A percentile compares a stretch with the other conserved stretches of the same genome.
These are phyloP conservation scores for Thera britannica DNA, from an alignment of 2,888 invertebrate genomes.

Conservation along the genomic window DNA sequence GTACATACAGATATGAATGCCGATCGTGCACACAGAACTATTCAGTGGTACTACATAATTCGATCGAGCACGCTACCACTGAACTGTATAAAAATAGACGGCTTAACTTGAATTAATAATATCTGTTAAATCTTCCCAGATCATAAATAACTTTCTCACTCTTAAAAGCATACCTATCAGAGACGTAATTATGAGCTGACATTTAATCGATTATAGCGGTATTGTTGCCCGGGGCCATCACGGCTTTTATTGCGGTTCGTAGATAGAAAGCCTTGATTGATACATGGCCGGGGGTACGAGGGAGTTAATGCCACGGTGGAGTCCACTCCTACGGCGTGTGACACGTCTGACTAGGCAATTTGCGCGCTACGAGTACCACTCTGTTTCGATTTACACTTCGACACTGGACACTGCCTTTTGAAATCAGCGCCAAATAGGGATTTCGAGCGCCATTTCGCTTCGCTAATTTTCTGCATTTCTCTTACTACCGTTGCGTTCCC, in stretches of 20 bases:
- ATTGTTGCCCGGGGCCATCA: constrained; percentile 30
- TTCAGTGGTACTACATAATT: constrained; percentile 31
- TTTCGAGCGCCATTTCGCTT: constrained; percentile 16
- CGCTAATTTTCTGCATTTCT: constrained; percentile 6
- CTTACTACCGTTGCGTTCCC: not conserved
- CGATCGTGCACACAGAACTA: constrained; percentile 26
- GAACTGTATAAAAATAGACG: constrained; percentile 17
- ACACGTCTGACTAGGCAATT: constrained; percentile 43
- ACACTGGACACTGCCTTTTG: constrained; percentile 42
- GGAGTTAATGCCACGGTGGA: constrained; percentile 33
- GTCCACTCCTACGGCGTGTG: constrained; percentile 39
- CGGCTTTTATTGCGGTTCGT: constrained; percentile 22
- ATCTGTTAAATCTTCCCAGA: constrained; percentile 14
- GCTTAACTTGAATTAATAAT: constrained; percentile 9
- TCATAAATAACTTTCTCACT: constrained; percentile 39
- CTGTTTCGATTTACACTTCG: constrained; percentile 39
- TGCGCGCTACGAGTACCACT: constrained; percentile 39
- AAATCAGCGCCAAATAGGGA: constrained; percentile 30
- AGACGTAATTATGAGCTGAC: constrained; percentile 37
- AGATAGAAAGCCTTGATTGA: constrained; percentile 42
- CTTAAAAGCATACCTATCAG: constrained; percentile 35
- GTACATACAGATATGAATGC: constrained; percentile 46
- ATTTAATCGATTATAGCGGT: constrained; percentile 38
- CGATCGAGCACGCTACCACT: constrained; percentile 38
- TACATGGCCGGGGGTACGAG: constrained; percentile 22